Conservation (phyloP, 30 jellyfish, hydroid and myxozoan species). For the Sanderia malayensis region DNA sequence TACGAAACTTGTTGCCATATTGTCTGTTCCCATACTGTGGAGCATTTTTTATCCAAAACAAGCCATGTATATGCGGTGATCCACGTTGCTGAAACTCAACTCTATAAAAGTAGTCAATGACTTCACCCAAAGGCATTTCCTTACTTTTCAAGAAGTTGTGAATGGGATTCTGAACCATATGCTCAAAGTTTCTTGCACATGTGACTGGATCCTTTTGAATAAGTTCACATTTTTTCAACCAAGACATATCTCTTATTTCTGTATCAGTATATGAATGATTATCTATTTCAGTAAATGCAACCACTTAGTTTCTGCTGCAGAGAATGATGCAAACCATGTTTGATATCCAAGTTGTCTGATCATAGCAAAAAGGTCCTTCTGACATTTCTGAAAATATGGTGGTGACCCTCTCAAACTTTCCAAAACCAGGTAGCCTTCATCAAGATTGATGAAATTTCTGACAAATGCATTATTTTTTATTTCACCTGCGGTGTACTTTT, state of each 20-base stretch:
- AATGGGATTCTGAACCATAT: constrained; percentile 12
- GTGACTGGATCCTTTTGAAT: constrained; percentile 11
- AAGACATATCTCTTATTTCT: constrained; percentile 20
- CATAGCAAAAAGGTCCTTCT: too few relatives aligned
- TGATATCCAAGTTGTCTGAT: too few relatives aligned
- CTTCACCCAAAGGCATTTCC: constrained; percentile 12
- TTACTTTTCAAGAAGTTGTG: constrained; percentile 33
- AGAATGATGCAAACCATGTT: constrained; percentile 2
- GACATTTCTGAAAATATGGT: too few relatives aligned
- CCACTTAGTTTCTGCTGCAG: too few relatives aligned
- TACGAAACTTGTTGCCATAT: background rate
- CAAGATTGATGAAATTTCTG: background rate
- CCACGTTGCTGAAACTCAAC: constrained; percentile 56
- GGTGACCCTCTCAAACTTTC: constrained; percentile 3
- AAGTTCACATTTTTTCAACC: constrained; percentile 12
- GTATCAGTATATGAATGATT: constrained; percentile 8
- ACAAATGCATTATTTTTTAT: background rate
- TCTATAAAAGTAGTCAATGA: too few relatives aligned
- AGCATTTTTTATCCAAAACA: constrained; percentile 35
- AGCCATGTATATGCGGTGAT: constrained; percentile 51
- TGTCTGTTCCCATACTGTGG: too few relatives aligned
- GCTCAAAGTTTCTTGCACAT: too few relatives aligned
- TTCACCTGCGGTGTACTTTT: constrained; percentile 5
- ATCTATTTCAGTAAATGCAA: constrained; percentile 2
- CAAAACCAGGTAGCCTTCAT: constrained; percentile 20